A percentile compares a stretch with the other conserved stretches of the same genome.
Evolutionary conservation across 2,888 invertebrate species (phyloP).

Genomic region (Xiphydria camelus): DNA sequence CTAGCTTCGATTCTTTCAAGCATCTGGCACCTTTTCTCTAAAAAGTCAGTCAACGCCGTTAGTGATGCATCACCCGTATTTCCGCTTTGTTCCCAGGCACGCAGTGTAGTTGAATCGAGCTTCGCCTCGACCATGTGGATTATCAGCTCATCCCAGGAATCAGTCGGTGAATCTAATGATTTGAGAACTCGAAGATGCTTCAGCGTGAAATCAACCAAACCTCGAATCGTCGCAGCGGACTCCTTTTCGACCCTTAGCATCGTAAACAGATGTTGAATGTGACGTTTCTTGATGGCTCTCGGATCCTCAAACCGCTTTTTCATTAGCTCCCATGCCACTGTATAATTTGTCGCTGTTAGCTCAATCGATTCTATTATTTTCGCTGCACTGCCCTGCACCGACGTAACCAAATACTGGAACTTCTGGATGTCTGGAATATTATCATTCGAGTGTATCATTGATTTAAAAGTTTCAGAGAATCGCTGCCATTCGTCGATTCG

Average conservation of each 20-base stretch:
- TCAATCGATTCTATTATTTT: conserved; percentile 25
- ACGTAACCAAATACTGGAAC: conserved; percentile 19
- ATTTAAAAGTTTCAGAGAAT: conserved; percentile 4
- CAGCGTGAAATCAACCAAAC: conserved; percentile 17
- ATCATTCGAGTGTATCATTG: conserved; percentile 10
- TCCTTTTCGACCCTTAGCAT: conserved; percentile 20
- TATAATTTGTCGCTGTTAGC: conserved; percentile 21
- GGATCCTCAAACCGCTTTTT: conserved; percentile 22
- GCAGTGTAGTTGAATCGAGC: not conserved
- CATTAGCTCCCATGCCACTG: conserved; percentile 16
- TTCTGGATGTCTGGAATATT: conserved; percentile 19
- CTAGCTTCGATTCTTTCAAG: conserved; percentile 18
- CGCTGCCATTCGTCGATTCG: conserved; percentile 11
- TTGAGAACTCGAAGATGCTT: conserved; percentile 25
- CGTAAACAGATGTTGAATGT: conserved; percentile 21
- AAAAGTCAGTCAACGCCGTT: too few relatives aligned
- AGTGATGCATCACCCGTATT: conserved; percentile 11
- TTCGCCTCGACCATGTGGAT: conserved; percentile 18
- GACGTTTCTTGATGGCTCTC: conserved; percentile 18
- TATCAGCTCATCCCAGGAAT: conserved; percentile 21
- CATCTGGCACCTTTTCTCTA: too few relatives aligned
- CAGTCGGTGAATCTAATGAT: conserved; percentile 15
- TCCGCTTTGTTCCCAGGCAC: conserved; percentile 7
- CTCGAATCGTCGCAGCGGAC: conserved; percentile 17
- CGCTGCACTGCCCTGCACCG: conserved; percentile 15